Base-by-base conservation (phyloP, 2,888 invertebrate genomes). In the Deroplatys truncata region DNA sequence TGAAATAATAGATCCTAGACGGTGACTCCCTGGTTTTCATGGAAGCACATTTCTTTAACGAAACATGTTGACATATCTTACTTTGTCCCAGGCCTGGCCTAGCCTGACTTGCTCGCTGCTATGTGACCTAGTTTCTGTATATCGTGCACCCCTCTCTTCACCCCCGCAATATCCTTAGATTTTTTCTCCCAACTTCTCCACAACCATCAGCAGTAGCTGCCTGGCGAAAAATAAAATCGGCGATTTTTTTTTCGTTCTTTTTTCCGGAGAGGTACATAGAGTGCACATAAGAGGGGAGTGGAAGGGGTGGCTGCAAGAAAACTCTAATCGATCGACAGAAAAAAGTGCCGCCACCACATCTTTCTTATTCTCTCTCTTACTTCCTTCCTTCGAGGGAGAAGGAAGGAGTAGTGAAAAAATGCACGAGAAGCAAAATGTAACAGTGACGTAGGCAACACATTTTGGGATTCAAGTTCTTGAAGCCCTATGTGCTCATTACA, bases 181-280 rank as follows among this genome's bases (percentile, higher is more conserved):
- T 72, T 49, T 49, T 31, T 13, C 72, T 72, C n/a, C 85, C 49
- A 28, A 83, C 56, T 72, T 72, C 56, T 72, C 56, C 56, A 72
- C 56, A 72, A 72, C 56, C 56, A 72, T 72, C 87, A 87, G 35
- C 29, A 31, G 83, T 82, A 83, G 29, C 83, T 87, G 87, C 13
- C 82, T 83, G 43, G 28, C n/a, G 83, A 87, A 87, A 87, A 87
- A 87, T 87, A 87, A 83, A 87, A 87, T 87, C 82, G 87, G 83
- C 56, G 25, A 72, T 72, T 72, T 25, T 72, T 56, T 87, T 72
- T 83, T n/a, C 28, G 16, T 28, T 87, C 82, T 35, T 84, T 31
- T 87, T 87, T 85, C 72, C 29, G 28, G 82, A 29, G 29, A 86
- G 31, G 86, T 28, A 43, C 56, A 72, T 72, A 72, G 56, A 72